These are phyloP conservation scores for Campaea margaritaria DNA, from an alignment of 2,888 invertebrate genomes.

Conservation along the genomic window DNA sequence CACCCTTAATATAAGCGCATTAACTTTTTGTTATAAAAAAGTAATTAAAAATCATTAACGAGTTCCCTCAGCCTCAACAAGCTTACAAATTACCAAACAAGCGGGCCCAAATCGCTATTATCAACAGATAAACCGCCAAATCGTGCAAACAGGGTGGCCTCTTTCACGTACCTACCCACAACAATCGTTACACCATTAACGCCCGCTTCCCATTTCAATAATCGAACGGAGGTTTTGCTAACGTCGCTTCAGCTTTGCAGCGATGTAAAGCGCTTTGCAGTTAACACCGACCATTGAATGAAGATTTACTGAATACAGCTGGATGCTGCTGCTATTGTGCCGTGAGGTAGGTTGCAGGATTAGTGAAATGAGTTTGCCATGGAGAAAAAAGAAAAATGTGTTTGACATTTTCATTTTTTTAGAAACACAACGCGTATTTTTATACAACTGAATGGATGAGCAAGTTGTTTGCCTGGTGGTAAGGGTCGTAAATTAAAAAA, in stretches of 20 bases:
- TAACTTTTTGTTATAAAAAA: slow-evolving; percentile 5
- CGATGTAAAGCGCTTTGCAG: slow-evolving; percentile 48
- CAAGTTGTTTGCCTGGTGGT: not conserved
- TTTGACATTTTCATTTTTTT: not conserved
- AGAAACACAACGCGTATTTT: too few relatives aligned
- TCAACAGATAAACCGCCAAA: slow-evolving; percentile 34
- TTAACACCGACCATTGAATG: slow-evolving; percentile 53
- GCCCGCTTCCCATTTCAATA: slow-evolving; percentile 49
- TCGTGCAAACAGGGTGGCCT: slow-evolving; percentile 35
- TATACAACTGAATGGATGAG: too few relatives aligned
- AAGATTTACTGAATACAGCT: slow-evolving; percentile 58
- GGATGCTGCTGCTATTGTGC: slow-evolving; percentile 41
- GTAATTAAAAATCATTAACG: slow-evolving; percentile 24
- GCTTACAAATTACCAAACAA: slow-evolving; percentile 22
- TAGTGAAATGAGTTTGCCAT: slow-evolving; percentile 23
- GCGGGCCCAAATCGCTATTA: slow-evolving; percentile 23
- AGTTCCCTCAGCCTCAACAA: slow-evolving; percentile 18
- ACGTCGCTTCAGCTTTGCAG: slow-evolving; percentile 36
- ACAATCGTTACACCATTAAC: slow-evolving; percentile 50
- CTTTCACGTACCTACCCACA: slow-evolving; percentile 31
- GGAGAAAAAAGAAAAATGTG: slow-evolving; percentile 6
- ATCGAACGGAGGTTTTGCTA: slow-evolving; percentile 51
- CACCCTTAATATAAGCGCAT: not conserved
- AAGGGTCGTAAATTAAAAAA: too few relatives aligned
- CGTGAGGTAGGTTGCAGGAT: slow-evolving; percentile 10